These are phyloP conservation scores for Aleadryas rufinucha DNA, from an alignment of 2,113 vertebrate genomes.

Conservation along the genomic window DNA sequence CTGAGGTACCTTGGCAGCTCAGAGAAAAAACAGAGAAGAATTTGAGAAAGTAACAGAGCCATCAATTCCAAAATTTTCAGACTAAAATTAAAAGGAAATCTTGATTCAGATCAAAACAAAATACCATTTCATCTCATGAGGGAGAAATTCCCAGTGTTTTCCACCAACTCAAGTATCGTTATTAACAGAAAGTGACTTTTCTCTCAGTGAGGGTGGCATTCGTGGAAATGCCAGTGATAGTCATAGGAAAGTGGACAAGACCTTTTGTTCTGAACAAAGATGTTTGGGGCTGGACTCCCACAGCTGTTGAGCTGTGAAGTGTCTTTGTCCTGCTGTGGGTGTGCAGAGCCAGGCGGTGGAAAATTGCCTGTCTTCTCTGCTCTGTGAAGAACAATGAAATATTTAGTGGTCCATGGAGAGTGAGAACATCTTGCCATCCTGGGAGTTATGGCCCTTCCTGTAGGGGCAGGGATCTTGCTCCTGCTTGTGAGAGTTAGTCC, in stretches of 20 bases:
- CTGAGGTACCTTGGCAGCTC: not conserved
- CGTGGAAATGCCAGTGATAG: not conserved
- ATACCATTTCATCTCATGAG: not conserved
- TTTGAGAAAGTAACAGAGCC: not conserved
- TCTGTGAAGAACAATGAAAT: not conserved
- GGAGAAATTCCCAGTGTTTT: conserved; percentile 18
- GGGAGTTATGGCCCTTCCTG: not conserved
- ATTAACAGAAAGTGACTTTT: conserved; percentile 8
- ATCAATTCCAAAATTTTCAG: not conserved
- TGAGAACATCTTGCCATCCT: not conserved
- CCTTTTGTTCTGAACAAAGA: conserved; percentile 16
- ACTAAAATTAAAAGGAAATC: not conserved
- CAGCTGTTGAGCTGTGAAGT: not conserved
- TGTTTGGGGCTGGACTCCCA: conserved; percentile 11
- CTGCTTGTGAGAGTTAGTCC: not conserved
- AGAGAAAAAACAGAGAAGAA: not conserved
- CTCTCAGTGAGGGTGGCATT: not conserved
- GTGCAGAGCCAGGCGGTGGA: not conserved
- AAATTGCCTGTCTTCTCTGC: not conserved
- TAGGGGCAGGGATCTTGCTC: not conserved
- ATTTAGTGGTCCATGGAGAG: not conserved
- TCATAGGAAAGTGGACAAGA: not conserved
- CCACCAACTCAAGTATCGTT: conserved; percentile 1
- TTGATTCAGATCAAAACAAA: conserved; percentile 15
- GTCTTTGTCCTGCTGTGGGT: conserved; percentile 17